These are phyloP conservation scores for Hylaea fasciaria DNA, from an alignment of 2,888 invertebrate species.

Conservation along the genomic window DNA sequence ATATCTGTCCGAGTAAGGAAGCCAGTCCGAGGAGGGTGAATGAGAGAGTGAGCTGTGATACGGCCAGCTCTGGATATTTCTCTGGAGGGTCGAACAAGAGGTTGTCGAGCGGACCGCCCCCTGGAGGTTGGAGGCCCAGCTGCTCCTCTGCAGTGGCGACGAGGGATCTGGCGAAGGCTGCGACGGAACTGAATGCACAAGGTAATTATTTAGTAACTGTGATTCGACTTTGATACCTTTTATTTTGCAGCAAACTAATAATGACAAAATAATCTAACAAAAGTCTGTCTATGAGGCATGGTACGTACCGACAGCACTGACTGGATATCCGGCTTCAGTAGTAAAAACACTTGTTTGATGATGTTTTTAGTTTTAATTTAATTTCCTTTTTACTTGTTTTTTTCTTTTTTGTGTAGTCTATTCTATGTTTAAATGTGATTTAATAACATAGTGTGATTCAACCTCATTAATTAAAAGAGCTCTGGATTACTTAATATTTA, in stretches of 20 bases:
- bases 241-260: no score
- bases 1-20: conserved; percentile 78
- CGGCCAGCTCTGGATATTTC: conserved; percentile 80
- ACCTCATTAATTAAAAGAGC: no score
- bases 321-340: no score
- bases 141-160: conserved; percentile 86
- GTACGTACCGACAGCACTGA: no score
- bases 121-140: conserved; percentile 84
- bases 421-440: background rate
- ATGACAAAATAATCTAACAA: no score
- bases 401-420: background rate
- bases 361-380: no score
- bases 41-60: conserved; percentile 74
- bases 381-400: no score
- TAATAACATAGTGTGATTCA: no score
- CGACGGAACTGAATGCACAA: conserved; percentile 89
- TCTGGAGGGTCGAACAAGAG: conserved; percentile 81
- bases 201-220: conserved; percentile 78
- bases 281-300: no score
- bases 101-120: conserved; percentile 79
- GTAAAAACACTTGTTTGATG: no score
- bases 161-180: conserved; percentile 85
- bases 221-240: no score
- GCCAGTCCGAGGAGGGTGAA: conserved; percentile 81
- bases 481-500: no score